Percentiles rank a stretch among this genome's conserved stretches.
These are phyloP conservation scores for Drosophila varians DNA, from an alignment of 1,140 invertebrate species.

Conservation along the genomic window DNA sequence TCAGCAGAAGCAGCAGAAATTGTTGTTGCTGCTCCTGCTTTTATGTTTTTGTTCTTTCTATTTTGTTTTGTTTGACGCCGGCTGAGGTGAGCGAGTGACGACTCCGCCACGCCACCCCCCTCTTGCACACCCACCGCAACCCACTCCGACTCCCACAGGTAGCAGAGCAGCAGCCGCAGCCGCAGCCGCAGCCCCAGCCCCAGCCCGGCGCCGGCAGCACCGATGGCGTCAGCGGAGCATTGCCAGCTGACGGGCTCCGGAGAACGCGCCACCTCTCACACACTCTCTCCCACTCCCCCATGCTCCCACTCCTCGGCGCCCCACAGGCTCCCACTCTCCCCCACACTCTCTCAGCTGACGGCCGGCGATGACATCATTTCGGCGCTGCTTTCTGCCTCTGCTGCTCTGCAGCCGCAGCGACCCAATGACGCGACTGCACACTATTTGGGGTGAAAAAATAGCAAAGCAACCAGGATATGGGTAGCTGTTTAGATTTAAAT, in stretches of 20 bases:
- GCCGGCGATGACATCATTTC: constrained; percentile 48
- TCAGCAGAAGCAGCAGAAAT: constrained; percentile 6
- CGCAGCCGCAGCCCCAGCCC: constrained; percentile 15
- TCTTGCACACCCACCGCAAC: not conserved
- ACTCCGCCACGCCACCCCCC: constrained; percentile 14
- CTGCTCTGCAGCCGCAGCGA: constrained; percentile 21
- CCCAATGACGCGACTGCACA: not conserved
- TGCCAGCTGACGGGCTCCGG: constrained; percentile 46
- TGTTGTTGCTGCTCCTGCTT: not conserved
- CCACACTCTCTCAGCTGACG: constrained; percentile 38
- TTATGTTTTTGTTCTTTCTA: not conserved
- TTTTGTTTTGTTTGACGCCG: constrained; percentile 21
- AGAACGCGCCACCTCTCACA: not conserved
- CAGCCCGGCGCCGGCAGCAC: constrained; percentile 24
- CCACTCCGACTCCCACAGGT: not conserved
- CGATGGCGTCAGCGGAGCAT: constrained; percentile 70
- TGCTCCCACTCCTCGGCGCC: not conserved
- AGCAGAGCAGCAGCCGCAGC: constrained; percentile 28
- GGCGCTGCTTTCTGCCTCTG: constrained; percentile 24
- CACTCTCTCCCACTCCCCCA: constrained; percentile 3
- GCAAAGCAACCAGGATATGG: not conserved
- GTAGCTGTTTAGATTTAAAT: too few relatives aligned
- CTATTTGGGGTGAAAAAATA: not conserved
- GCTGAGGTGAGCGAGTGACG: constrained; percentile 57
- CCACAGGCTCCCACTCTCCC: not conserved